Percentiles rank a stretch among this genome's conserved stretches.
phyloP scores from a whole-genome alignment of 1,140 invertebrate species.

The Heliconius melpomene region DNA sequence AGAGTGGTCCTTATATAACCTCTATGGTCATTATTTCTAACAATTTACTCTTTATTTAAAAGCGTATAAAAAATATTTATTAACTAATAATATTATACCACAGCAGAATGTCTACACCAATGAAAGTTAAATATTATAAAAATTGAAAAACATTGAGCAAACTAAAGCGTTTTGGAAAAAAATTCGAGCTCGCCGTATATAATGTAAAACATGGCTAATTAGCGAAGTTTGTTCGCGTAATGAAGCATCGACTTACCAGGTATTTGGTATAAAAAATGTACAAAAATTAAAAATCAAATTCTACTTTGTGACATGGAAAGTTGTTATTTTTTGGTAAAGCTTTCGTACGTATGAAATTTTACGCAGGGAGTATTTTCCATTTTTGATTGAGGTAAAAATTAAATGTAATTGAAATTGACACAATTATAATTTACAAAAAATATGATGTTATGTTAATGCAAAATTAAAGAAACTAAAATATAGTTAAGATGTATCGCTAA shows the following conservation, averaged over 20 bases:
- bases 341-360: too few relatives aligned
- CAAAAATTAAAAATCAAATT: background rate
- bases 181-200: background rate
- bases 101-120: background rate
- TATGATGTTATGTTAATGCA: too few relatives aligned
- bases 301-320: background rate
- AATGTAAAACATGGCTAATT: conserved; percentile 21
- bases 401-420: too few relatives aligned
- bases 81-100: background rate
- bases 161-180: background rate
- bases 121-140: conserved; percentile 3
- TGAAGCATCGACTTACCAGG: conserved; percentile 10
- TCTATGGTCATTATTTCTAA: too few relatives aligned
- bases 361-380: too few relatives aligned
- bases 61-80: too few relatives aligned
- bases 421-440: too few relatives aligned
- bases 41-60: too few relatives aligned
- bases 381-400: too few relatives aligned
- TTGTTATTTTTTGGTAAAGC: background rate
- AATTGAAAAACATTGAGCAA: background rate
- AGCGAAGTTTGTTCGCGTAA: conserved; percentile 27
- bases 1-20: too few relatives aligned
- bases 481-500: too few relatives aligned
- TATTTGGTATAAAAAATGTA: conserved; percentile 6
- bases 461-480: too few relatives aligned